These are phyloP conservation scores for Eublepharis macularius DNA, from an alignment of 2,113 vertebrate species.

Conservation along the genomic window DNA sequence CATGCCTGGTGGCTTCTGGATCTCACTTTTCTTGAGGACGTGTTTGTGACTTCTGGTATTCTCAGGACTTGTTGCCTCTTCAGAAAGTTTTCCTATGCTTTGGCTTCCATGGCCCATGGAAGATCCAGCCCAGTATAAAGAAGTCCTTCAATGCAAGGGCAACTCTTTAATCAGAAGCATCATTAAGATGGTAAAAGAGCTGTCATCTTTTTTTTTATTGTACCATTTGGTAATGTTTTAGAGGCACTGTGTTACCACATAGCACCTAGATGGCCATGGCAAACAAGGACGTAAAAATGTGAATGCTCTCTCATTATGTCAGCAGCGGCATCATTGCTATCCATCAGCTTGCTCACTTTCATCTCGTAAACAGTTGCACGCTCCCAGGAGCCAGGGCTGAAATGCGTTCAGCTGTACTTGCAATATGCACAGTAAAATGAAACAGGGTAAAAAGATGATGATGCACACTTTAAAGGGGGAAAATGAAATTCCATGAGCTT, in stretches of 20 bases:
- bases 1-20: not conserved
- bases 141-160: not conserved
- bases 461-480: not conserved
- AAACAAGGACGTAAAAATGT: slow-evolving; percentile 53
- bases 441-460: not conserved
- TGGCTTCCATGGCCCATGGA: too few relatives aligned
- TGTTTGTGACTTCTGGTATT: not conserved
- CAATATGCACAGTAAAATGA: slow-evolving; percentile 18
- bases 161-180: not conserved
- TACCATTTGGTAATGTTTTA: slow-evolving; percentile 32
- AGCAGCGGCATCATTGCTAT: slow-evolving; percentile 41
- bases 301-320: slow-evolving; percentile 26
- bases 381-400: slow-evolving; percentile 1
- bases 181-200: not conserved
- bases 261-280: slow-evolving; percentile 29
- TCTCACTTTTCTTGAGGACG: not conserved
- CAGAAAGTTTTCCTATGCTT: not conserved
- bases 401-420: slow-evolving; percentile 20
- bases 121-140: not conserved
- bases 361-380: slow-evolving; percentile 31
- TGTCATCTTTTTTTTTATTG: slow-evolving; percentile 38
- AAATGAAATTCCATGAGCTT: not conserved
- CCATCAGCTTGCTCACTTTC: slow-evolving; percentile 22
- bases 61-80: not conserved
- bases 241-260: not conserved